Percentiles rank a stretch among this genome's conserved stretches.
phyloP scores from a whole-genome alignment of 1,140 invertebrate species.

The Megathymus violae region DNA sequence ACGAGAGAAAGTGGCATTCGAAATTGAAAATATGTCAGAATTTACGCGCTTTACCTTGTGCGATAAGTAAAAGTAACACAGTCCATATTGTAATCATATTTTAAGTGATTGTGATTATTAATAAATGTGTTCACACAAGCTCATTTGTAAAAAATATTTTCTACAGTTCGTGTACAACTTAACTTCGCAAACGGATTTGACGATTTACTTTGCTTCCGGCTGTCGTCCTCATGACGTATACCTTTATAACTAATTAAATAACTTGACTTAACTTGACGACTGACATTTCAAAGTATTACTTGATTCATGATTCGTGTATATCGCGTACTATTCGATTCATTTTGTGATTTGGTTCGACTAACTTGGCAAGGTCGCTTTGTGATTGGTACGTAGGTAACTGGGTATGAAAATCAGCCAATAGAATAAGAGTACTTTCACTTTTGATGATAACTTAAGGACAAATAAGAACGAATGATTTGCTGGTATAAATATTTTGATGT shows the following conservation, averaged over 20 bases:
- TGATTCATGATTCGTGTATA: not conserved
- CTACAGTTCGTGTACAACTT: constrained; percentile 27
- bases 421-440: constrained; percentile 41
- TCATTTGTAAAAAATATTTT: constrained; percentile 43
- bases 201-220: constrained; percentile 47
- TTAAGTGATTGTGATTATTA: constrained; percentile 28
- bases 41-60: constrained; percentile 49
- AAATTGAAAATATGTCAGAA: constrained; percentile 16
- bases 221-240: constrained; percentile 9
- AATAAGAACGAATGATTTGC: too few relatives aligned
- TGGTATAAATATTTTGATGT: not conserved
- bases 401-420: constrained; percentile 32
- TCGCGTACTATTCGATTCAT: not conserved
- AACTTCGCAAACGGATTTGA: constrained; percentile 13
- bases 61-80: constrained; percentile 42
- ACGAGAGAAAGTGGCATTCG: constrained; percentile 38
- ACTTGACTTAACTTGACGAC: constrained; percentile 41
- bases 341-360: not conserved
- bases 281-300: not conserved
- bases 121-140: not conserved
- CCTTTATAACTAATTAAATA: too few relatives aligned
- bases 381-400: too few relatives aligned
- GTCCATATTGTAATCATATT: constrained; percentile 47
- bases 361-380: constrained; percentile 14
- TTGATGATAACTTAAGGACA: too few relatives aligned